These are phyloP conservation scores for Autographa pulchrina DNA, from an alignment of 2,888 invertebrate species.

Conservation along the genomic window DNA sequence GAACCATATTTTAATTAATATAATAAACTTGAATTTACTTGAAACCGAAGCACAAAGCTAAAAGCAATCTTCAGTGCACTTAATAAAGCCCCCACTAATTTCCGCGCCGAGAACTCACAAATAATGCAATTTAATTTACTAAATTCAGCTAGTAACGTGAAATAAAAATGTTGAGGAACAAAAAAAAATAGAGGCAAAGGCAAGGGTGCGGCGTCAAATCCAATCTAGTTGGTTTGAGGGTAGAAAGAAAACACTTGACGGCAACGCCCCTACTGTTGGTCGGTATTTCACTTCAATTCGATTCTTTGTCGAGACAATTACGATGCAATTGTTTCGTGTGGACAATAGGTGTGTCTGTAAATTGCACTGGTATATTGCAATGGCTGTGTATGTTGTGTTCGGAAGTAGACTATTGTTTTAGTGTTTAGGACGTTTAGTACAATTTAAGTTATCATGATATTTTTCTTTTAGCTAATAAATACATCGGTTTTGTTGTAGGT, in stretches of 20 bases:
- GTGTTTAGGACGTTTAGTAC: background rate
- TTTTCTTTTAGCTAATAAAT: background rate
- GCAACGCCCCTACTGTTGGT: conserved; percentile 32
- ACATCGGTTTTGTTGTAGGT: background rate
- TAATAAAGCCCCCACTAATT: conserved; percentile 39
- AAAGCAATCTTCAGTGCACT: conserved; percentile 29
- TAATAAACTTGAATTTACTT: conserved; percentile 14
- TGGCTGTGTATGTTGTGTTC: background rate
- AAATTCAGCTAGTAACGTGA: conserved; percentile 21
- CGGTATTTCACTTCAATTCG: conserved; percentile 42
- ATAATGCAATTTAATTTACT: conserved; percentile 49
- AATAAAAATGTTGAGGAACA: conserved; percentile 18
- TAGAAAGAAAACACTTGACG: conserved; percentile 46
- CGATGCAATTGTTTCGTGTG: conserved; percentile 39
- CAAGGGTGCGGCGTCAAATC: conserved; percentile 47
- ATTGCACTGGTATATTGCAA: conserved; percentile 12
- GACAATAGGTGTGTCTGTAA: conserved; percentile 23
- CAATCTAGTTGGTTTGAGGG: conserved; percentile 44
- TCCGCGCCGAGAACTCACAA: conserved; percentile 20
- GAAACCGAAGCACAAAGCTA: conserved; percentile 24
- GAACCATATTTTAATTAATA: conserved; percentile 19
- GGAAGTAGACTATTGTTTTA: background rate
- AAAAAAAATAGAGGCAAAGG: conserved; percentile 32
- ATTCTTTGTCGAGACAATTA: conserved; percentile 53
- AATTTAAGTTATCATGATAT: background rate